A percentile compares a stretch with the other conserved stretches of the same genome.
phyloP scores from a whole-genome alignment of 2,113 vertebrate species.

The Channa maculata region DNA sequence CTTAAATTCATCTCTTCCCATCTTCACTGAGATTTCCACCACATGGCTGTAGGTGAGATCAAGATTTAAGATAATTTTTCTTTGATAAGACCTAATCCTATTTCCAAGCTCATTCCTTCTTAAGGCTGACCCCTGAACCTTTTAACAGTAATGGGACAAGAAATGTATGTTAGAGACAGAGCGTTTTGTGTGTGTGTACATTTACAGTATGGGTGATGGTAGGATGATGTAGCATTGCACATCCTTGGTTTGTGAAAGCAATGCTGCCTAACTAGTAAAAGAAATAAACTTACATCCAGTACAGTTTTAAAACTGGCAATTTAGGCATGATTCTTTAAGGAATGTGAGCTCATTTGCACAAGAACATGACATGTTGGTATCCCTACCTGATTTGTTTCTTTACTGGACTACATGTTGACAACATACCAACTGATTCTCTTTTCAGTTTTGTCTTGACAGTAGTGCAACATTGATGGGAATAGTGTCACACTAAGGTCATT shows the following conservation, averaged over 20 bases:
- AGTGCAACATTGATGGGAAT: not conserved
- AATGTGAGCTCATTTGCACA: not conserved
- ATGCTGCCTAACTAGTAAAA: too few relatives aligned
- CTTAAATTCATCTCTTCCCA: not conserved
- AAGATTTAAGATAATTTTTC: constrained; percentile 57
- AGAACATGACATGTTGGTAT: not conserved
- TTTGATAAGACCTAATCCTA: constrained; percentile 67
- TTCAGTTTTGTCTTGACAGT: not conserved
- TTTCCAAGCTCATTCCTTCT: constrained; percentile 63
- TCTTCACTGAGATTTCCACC: constrained; percentile 36
- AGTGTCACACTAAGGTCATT: too few relatives aligned
- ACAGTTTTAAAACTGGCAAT: too few relatives aligned
- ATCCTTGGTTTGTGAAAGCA: too few relatives aligned
- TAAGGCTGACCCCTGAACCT: constrained; percentile 66
- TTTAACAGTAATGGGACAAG: constrained; percentile 52
- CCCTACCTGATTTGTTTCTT: not conserved
- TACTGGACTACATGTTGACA: not conserved
- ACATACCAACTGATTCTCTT: not conserved
- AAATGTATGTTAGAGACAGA: constrained; percentile 20
- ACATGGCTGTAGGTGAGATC: constrained; percentile 59
- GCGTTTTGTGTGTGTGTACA: not conserved
- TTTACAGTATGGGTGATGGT: not conserved
- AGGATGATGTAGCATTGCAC: too few relatives aligned
- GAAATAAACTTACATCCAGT: too few relatives aligned
- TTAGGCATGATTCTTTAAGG: too few relatives aligned